Percentiles rank a stretch among this genome's conserved stretches.
These are phyloP conservation scores for Lasioglossum figueresi DNA, from an alignment of 2,888 invertebrate species.

Conservation along the genomic window DNA sequence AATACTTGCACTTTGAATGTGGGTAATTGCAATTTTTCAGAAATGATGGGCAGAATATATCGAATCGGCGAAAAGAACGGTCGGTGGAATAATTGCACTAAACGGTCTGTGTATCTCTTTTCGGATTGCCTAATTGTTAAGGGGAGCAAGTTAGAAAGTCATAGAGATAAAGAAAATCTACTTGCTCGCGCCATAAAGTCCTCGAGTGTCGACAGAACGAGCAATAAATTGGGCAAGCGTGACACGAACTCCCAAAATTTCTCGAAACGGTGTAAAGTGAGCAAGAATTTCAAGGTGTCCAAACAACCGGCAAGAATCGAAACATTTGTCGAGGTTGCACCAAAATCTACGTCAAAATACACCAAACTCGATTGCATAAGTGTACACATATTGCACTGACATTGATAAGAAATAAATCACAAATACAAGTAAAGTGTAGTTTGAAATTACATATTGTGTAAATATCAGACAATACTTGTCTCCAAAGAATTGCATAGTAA, in stretches of 20 bases:
- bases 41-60: neutral
- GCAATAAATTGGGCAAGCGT: slow-evolving; percentile 45
- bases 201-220: slow-evolving; percentile 41
- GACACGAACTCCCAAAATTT: slow-evolving; percentile 55
- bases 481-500: neutral
- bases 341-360: too few species aligned
- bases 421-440: neutral
- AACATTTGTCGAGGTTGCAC: slow-evolving; percentile 6
- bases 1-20: too few species aligned
- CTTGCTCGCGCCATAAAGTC: slow-evolving; percentile 7
- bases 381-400: neutral
- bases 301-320: slow-evolving; percentile 11
- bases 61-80: neutral
- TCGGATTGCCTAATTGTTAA: neutral
- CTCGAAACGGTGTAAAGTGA: slow-evolving; percentile 64
- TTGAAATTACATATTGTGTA: neutral
- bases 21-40: neutral
- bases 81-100: neutral
- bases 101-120: neutral
- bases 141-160: slow-evolving; percentile 29
- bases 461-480: neutral
- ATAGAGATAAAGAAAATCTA: neutral
- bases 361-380: neutral
- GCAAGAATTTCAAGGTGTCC: slow-evolving; percentile 41
- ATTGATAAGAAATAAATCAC: neutral